phyloP scores from a whole-genome alignment of 2,113 vertebrate species.

The Entelurus aequoreus region DNA sequence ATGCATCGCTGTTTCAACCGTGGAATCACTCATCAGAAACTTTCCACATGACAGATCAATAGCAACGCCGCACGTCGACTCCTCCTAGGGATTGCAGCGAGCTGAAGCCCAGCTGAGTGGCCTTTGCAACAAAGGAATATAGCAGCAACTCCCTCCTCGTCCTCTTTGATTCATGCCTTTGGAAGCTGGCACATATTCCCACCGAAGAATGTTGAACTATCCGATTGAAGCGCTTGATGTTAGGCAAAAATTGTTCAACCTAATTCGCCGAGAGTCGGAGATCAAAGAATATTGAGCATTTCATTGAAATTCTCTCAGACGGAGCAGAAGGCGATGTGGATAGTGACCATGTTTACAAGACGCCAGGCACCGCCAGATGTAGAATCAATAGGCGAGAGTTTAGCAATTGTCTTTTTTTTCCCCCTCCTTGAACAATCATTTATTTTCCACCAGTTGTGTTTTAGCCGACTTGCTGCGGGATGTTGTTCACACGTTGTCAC shows the following conservation, averaged over 20 bases:
- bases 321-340: slow-evolving; percentile 11
- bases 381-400: slow-evolving; percentile 13
- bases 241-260: slow-evolving; percentile 53
- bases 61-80: slow-evolving; percentile 47
- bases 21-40: slow-evolving; percentile 64
- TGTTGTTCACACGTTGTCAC: slow-evolving; percentile 44
- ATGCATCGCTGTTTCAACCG: slow-evolving; percentile 56
- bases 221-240: slow-evolving; percentile 53
- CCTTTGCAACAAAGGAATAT: slow-evolving; percentile 61
- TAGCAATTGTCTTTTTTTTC: slow-evolving; percentile 6
- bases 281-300: slow-evolving; percentile 51
- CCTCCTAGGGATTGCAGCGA: slow-evolving; percentile 58
- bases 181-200: slow-evolving; percentile 58
- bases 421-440: slow-evolving; percentile 6
- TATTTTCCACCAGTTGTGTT: slow-evolving; percentile 12
- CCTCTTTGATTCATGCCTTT: slow-evolving; percentile 61
- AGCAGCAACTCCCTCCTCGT: slow-evolving; percentile 44
- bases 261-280: slow-evolving; percentile 46
- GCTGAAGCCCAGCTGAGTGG: slow-evolving; percentile 61
- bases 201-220: slow-evolving; percentile 45
- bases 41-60: slow-evolving; percentile 73
- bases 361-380: neutral
- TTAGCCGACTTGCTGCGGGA: slow-evolving; percentile 30
- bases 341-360: slow-evolving; percentile 6
- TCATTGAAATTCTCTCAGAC: slow-evolving; percentile 41